Conservation (phyloP, 2,797 vertebrate genomes). For the Chaetophractus vellerosus region DNA sequence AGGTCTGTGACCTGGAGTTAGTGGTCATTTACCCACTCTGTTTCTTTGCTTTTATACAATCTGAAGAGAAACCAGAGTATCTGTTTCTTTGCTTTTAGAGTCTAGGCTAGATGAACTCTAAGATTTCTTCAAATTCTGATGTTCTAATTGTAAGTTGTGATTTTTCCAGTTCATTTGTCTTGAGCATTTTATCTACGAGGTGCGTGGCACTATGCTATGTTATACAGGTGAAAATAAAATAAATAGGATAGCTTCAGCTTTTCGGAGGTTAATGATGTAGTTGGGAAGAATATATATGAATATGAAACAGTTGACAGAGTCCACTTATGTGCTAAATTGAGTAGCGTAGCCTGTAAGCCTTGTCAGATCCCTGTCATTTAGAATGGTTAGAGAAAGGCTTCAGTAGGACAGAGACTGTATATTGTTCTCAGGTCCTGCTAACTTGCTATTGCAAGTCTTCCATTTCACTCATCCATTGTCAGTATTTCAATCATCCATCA, state of each 20-base stretch:
- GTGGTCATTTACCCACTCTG: constrained; percentile 23
- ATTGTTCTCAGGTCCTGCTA: constrained; percentile 24
- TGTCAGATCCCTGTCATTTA: background rate
- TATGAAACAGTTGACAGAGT: background rate
- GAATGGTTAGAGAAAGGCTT: constrained; percentile 14
- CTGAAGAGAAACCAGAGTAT: background rate
- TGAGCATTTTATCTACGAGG: background rate
- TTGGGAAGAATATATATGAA: background rate
- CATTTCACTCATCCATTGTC: background rate
- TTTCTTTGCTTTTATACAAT: constrained; percentile 58
- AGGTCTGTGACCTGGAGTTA: background rate
- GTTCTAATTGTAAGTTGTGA: constrained; percentile 52
- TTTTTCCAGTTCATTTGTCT: constrained; percentile 59
- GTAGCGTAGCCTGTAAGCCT: background rate
- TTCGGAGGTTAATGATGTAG: constrained; percentile 48
- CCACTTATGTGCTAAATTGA: background rate
- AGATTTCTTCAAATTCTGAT: constrained; percentile 41
- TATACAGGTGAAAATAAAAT: constrained; percentile 59
- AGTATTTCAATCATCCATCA: background rate
- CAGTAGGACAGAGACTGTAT: background rate
- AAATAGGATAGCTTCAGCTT: background rate
- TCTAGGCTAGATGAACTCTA: background rate
- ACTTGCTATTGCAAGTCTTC: constrained; percentile 9
- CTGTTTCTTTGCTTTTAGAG: constrained; percentile 63
- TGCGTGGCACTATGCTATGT: constrained; percentile 19